Conservation (phyloP, 1,140 invertebrate genomes). For the Cataglyphis hispanica region DNA sequence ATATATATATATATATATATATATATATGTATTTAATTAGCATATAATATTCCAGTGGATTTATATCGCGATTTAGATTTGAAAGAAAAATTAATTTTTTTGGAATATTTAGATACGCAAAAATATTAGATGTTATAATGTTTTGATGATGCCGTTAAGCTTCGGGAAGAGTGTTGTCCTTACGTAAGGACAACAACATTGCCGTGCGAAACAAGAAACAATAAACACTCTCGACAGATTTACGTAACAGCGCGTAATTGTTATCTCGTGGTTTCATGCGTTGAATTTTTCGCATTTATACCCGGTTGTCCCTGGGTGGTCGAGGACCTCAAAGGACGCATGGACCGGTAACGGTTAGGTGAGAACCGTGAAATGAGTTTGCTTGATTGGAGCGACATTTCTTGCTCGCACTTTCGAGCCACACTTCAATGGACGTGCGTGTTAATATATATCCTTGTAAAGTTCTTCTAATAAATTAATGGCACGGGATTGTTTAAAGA, state of each 20-base stretch:
- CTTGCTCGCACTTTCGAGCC: conserved; percentile 48
- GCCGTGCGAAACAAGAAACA: not conserved
- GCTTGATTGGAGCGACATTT: conserved; percentile 61
- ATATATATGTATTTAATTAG: too few species aligned
- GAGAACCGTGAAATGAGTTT: conserved; percentile 68
- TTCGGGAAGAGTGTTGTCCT: conserved; percentile 18
- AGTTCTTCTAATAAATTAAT: not conserved
- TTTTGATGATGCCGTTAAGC: not conserved
- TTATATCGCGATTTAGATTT: not conserved
- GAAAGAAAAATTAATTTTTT: not conserved
- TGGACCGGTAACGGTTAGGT: conserved; percentile 38
- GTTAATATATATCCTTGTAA: not conserved
- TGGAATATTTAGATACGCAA: not conserved
- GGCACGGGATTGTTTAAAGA: not conserved
- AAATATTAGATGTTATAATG: conserved; percentile 13
- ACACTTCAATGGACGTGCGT: not conserved
- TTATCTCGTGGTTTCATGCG: conserved; percentile 61
- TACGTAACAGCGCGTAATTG: conserved; percentile 71
- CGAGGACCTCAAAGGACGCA: conserved; percentile 34
- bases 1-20: too few species aligned
- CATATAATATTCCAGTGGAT: not conserved
- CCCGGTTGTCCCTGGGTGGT: conserved; percentile 52
- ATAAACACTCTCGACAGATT: conserved; percentile 11
- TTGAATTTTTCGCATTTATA: conserved; percentile 64
- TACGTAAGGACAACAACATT: too few species aligned